Conservation (phyloP, 2,888 invertebrate genomes). For the Chorisops tibialis region DNA sequence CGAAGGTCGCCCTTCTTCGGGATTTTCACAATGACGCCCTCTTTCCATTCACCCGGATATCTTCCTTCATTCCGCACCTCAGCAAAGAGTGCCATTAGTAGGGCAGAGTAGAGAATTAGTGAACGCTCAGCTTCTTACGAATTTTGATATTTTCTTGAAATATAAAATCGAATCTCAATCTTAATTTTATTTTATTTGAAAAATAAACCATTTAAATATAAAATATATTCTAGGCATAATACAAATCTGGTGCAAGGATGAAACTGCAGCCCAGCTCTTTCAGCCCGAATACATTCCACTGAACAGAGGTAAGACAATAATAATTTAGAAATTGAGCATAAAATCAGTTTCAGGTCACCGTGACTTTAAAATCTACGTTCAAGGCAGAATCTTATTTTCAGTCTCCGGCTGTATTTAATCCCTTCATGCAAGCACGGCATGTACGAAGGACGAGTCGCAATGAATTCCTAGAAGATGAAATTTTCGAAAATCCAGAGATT, state of each 20-base stretch:
- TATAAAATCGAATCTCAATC: no score
- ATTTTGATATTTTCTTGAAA: no score
- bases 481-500: constrained; percentile 11
- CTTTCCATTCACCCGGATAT: no score
- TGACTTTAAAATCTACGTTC: constrained; percentile 44
- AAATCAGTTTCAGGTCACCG: background rate
- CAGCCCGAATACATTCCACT: constrained; percentile 26
- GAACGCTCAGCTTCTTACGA: no score
- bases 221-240: constrained; percentile 8
- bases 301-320: constrained; percentile 19
- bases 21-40: no score
- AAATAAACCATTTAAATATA: no score
- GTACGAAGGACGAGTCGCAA: constrained; percentile 18
- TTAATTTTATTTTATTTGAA: no score
- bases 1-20: no score
- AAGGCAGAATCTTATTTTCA: constrained; percentile 53
- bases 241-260: background rate
- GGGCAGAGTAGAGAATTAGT: no score
- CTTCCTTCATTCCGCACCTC: no score
- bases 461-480: constrained; percentile 24
- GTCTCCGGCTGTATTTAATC: constrained; percentile 42
- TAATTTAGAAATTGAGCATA: background rate
- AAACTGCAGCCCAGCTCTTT: constrained; percentile 9
- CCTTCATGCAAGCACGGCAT: constrained; percentile 36
- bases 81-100: no score